Conservation (phyloP, 2,888 invertebrate genomes). For the Noctua janthe region DNA sequence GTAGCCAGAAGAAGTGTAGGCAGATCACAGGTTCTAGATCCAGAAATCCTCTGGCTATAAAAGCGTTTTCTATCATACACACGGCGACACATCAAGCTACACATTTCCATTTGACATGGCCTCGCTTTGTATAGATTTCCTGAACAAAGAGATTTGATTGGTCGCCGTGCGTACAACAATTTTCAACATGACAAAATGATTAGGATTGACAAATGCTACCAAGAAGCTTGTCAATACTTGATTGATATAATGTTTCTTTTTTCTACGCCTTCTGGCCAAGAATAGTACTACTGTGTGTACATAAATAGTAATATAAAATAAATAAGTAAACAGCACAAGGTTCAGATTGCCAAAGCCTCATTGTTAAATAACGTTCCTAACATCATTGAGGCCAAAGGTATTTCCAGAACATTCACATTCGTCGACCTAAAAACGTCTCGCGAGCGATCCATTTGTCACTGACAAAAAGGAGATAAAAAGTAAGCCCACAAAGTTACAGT, state of each 20-base stretch:
- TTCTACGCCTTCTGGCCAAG: neutral
- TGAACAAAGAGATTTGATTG: too few species aligned
- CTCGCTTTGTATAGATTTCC: too few species aligned
- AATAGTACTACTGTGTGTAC: neutral
- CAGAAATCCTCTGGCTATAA: neutral
- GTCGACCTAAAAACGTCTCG: conserved; percentile 35
- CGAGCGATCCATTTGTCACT: conserved; percentile 43
- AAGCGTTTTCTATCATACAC: neutral
- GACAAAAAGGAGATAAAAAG: conserved; percentile 29
- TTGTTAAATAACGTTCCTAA: neutral
- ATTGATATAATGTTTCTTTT: neutral
- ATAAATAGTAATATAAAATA: too few species aligned
- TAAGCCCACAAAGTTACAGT: conserved; percentile 37
- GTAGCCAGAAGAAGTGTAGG: too few species aligned
- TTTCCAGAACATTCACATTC: conserved; percentile 22
- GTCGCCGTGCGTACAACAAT: too few species aligned
- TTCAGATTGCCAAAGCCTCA: neutral
- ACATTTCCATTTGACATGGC: too few species aligned
- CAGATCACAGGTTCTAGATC: neutral
- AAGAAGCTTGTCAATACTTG: neutral
- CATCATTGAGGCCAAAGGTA: conserved; percentile 23
- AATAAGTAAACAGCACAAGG: neutral
- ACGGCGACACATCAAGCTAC: too few species aligned
- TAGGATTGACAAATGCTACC: neutral
- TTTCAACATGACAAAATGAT: too few species aligned